phyloP scores from a whole-genome alignment of 2,113 vertebrate species.

The Chunga burmeisteri region DNA sequence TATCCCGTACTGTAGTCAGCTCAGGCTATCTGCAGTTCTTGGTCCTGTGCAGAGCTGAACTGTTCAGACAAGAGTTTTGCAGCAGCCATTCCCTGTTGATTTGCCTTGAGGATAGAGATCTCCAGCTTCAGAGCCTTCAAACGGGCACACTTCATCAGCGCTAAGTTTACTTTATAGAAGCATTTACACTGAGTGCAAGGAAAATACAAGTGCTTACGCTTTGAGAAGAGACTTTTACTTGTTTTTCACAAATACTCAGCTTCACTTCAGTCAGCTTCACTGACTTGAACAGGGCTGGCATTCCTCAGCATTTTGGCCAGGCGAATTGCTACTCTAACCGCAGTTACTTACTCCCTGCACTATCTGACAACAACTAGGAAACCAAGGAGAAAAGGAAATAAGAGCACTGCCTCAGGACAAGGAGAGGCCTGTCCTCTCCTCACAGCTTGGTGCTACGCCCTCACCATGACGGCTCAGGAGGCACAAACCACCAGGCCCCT shows the following conservation, averaged over 20 bases:
- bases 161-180: neutral
- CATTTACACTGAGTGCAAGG: neutral
- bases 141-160: accelerated
- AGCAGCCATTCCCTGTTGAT: neutral
- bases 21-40: neutral
- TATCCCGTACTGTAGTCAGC: neutral
- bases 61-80: neutral
- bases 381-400: neutral
- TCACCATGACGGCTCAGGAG: neutral
- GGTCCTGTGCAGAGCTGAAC: neutral
- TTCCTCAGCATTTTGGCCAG: neutral
- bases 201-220: neutral
- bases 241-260: neutral
- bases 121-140: neutral
- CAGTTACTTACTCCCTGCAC: neutral
- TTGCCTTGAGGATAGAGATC: neutral
- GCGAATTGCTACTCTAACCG: neutral
- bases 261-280: neutral
- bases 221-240: neutral
- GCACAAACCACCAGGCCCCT: accelerated
- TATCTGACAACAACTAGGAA: neutral
- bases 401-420: neutral
- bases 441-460: neutral
- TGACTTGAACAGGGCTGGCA: neutral
- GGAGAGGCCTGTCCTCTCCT: neutral